Evolutionary conservation across 92 coral and sea anemone species (phyloP).

Genomic region (Parazoanthus atlanticus): DNA sequence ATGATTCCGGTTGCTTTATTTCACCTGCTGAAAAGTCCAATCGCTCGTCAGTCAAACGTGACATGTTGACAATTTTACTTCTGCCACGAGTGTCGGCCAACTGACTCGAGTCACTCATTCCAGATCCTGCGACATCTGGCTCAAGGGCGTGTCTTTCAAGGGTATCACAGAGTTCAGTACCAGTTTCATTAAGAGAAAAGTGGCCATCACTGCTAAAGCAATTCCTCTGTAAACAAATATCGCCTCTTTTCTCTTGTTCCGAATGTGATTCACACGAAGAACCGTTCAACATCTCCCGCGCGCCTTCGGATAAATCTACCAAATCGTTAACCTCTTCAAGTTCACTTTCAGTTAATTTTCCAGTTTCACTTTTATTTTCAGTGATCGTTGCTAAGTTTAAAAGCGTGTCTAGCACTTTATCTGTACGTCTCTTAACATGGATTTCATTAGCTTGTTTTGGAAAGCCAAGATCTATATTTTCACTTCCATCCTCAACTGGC

Average conservation of each 20-base stretch:
- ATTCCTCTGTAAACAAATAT: no score
- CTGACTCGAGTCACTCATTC: background rate
- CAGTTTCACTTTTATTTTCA: background rate
- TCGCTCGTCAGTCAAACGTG: background rate
- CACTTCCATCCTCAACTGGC: slow-evolving; percentile 1
- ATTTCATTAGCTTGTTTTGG: background rate
- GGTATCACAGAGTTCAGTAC: background rate
- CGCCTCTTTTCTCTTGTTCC: background rate
- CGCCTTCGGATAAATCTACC: background rate
- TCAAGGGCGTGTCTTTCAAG: background rate
- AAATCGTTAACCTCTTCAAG: background rate
- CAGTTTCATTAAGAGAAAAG: background rate
- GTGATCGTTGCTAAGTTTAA: background rate
- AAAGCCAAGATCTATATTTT: background rate
- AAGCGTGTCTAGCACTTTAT: background rate
- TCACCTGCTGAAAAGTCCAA: background rate
- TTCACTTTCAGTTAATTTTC: background rate
- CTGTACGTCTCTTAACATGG: background rate
- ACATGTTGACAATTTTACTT: background rate
- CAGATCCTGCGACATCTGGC: background rate
- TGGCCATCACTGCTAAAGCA: background rate
- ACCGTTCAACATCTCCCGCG: background rate
- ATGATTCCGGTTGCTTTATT: background rate
- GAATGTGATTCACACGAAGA: background rate
- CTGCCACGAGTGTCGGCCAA: background rate